Conservation (phyloP, 2,888 invertebrate genomes). For the Mesochorus sp. region DNA sequence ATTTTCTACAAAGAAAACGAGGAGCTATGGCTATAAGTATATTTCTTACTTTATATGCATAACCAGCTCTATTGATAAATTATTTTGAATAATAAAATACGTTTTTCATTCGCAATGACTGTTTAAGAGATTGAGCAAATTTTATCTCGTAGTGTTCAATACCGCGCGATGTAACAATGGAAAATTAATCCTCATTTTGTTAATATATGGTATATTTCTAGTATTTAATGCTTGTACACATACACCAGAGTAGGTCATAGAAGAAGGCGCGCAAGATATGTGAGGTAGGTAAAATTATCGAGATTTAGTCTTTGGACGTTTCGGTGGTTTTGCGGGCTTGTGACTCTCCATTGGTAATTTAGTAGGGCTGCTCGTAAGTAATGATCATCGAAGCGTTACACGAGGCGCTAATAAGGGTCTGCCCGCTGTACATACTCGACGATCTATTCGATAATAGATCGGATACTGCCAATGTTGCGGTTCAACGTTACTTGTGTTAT, state of each 20-base stretch:
- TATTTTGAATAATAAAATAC: too few species aligned
- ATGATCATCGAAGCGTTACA: constrained; percentile 67
- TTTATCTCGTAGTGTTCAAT: too few species aligned
- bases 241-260: not conserved
- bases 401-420: constrained; percentile 56
- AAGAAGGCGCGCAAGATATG: constrained; percentile 57
- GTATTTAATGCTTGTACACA: constrained; percentile 7
- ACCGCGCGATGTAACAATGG: too few species aligned
- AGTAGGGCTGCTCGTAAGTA: constrained; percentile 69
- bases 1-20: too few species aligned
- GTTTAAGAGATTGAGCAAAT: too few species aligned
- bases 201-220: not conserved
- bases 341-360: constrained; percentile 68
- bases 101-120: too few species aligned
- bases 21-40: too few species aligned
- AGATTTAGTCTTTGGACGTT: constrained; percentile 72
- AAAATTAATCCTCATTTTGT: not conserved
- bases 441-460: constrained; percentile 52
- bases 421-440: constrained; percentile 22
- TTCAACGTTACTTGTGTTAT: constrained; percentile 43
- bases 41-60: too few species aligned
- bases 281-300: constrained; percentile 71
- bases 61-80: too few species aligned
- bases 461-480: constrained; percentile 43
- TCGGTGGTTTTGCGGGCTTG: constrained; percentile 41